A percentile compares a stretch with the other conserved stretches of the same genome.
phyloP scores from a whole-genome alignment of 2,888 invertebrate genomes.

The Meteorus colon region DNA sequence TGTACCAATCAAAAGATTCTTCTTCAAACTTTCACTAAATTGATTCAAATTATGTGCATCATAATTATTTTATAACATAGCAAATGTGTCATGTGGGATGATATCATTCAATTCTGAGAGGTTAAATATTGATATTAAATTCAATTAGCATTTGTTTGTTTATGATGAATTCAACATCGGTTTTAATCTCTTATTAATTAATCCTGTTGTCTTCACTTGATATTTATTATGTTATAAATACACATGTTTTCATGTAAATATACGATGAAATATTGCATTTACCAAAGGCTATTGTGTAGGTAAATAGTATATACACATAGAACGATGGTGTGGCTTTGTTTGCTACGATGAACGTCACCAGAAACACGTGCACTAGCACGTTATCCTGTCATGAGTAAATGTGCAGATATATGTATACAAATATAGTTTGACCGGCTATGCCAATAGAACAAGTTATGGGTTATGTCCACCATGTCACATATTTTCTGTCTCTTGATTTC shows the following conservation, averaged over 20 bases:
- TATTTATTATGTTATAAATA: neutral
- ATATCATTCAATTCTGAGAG: too few species aligned
- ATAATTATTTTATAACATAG: too few species aligned
- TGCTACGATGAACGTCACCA: slow-evolving; percentile 19
- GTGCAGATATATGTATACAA: slow-evolving; percentile 1
- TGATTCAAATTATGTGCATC: too few species aligned
- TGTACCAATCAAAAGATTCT: too few species aligned
- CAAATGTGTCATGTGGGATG: too few species aligned
- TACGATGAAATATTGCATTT: too few species aligned
- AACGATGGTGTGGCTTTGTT: slow-evolving; percentile 2
- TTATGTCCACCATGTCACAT: too few species aligned
- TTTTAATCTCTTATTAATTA: neutral
- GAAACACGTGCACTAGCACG: slow-evolving; percentile 4
- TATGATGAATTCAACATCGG: neutral
- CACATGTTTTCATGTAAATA: neutral
- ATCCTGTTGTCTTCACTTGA: neutral
- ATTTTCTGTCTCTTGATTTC: too few species aligned
- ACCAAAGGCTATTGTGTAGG: too few species aligned
- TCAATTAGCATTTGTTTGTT: neutral
- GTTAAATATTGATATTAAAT: neutral
- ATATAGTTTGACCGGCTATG: neutral
- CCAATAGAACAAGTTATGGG: neutral
- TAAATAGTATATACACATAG: neutral
- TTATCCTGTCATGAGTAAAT: slow-evolving; percentile 4
- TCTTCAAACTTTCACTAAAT: too few species aligned